Conservation (phyloP, 2,113 vertebrate genomes). For the Anarhynchus alexandrinus region DNA sequence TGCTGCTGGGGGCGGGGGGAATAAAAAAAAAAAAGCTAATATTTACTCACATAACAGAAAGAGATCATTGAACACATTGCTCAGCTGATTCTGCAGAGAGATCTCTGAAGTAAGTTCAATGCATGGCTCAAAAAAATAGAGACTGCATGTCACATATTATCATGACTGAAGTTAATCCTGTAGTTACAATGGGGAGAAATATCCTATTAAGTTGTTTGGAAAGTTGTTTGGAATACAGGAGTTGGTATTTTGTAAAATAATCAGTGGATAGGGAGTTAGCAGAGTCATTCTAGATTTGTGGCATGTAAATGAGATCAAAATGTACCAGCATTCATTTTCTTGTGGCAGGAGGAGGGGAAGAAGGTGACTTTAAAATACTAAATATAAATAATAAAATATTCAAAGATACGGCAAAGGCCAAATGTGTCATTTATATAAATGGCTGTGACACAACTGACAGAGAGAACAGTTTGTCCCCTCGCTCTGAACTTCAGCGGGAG, state of each 20-base stretch:
- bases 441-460: neutral
- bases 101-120: neutral
- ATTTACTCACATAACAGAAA: neutral
- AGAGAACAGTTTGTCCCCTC: neutral
- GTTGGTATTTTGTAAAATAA: neutral
- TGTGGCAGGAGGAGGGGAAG: neutral
- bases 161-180: neutral
- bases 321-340: neutral
- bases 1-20: no score
- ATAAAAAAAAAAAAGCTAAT: neutral
- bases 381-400: neutral
- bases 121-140: neutral
- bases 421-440: neutral
- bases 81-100: neutral
- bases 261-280: neutral
- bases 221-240: neutral
- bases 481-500: neutral
- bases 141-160: accelerated
- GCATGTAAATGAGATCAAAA: neutral
- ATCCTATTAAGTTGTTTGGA: neutral
- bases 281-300: neutral
- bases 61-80: neutral
- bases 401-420: neutral
- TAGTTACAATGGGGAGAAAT: neutral
- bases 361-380: neutral